A percentile compares a stretch with the other conserved stretches of the same genome.
Evolutionary conservation across 2,888 invertebrate genomes (phyloP).

Genomic region (Minunthozetes semirufus): DNA sequence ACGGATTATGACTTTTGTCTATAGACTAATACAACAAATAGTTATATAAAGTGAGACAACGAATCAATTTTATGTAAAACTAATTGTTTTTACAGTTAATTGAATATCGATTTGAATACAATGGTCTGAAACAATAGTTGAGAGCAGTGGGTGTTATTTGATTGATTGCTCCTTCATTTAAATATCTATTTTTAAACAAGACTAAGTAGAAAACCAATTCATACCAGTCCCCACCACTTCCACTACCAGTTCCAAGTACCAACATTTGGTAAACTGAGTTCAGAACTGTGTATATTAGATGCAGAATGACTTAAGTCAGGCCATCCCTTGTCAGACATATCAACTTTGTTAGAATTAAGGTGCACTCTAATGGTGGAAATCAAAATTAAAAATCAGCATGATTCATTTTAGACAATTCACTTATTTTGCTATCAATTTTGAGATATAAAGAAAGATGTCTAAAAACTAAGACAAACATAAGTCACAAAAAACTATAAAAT

Average conservation of each 20-base stretch:
- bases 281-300: too few species aligned
- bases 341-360: not conserved
- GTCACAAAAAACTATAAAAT: too few species aligned
- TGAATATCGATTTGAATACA: not conserved
- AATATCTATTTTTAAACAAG: not conserved
- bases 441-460: too few species aligned
- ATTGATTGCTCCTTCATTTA: not conserved
- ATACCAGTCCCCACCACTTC: slow-evolving; percentile 8
- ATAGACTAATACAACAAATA: not conserved
- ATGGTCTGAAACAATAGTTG: not conserved
- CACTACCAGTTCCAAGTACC: not conserved
- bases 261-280: too few species aligned
- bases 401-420: too few species aligned
- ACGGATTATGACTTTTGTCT: not conserved
- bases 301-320: not conserved
- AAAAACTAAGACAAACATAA: too few species aligned
- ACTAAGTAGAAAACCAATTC: not conserved
- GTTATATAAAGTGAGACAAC: not conserved
- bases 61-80: not conserved
- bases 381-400: not conserved
- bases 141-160: slow-evolving; percentile 14
- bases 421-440: too few species aligned
- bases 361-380: not conserved
- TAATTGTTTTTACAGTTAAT: not conserved
- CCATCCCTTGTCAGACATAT: not conserved